Conservation (phyloP, 2,113 vertebrate species). For the Platichthys stellatus region DNA sequence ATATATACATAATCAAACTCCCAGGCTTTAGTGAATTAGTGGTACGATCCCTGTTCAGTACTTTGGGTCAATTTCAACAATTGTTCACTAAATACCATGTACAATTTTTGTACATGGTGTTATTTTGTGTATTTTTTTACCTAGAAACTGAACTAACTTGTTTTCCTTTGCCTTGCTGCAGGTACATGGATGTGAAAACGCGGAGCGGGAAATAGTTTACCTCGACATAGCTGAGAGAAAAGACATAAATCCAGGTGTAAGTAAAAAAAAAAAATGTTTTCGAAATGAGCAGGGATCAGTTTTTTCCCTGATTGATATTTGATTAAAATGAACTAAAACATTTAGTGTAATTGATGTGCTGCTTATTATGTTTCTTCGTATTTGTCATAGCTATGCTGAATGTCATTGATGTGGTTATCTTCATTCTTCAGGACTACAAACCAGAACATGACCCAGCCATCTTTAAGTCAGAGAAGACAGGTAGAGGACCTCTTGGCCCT, state of each 20-base stretch:
- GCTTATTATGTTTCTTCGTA: not conserved
- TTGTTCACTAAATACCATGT: too few species aligned
- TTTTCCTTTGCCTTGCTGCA: slow-evolving; percentile 53
- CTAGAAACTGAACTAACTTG: not conserved
- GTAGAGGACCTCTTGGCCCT: slow-evolving; percentile 89
- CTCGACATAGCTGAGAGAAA: slow-evolving; percentile 93
- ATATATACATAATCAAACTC: too few species aligned
- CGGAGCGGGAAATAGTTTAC: slow-evolving; percentile 80
- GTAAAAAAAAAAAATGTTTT: not conserved
- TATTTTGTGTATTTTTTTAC: not conserved
- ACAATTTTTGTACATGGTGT: too few species aligned
- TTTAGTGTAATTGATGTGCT: not conserved
- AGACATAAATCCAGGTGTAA: slow-evolving; percentile 86
- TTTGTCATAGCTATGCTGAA: not conserved
- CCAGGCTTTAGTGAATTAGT: too few species aligned
- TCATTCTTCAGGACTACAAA: slow-evolving; percentile 90
- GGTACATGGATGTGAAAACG: slow-evolving; percentile 88
- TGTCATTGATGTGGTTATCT: not conserved
- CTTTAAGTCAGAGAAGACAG: slow-evolving; percentile 92
- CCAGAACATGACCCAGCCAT: slow-evolving; percentile 91
- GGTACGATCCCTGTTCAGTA: too few species aligned
- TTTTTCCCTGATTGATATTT: not conserved
- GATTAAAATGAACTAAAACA: not conserved
- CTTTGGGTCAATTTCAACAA: too few species aligned
- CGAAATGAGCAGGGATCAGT: not conserved